phyloP scores from a whole-genome alignment of 2,888 invertebrate genomes.

The Cerastis leucographa region DNA sequence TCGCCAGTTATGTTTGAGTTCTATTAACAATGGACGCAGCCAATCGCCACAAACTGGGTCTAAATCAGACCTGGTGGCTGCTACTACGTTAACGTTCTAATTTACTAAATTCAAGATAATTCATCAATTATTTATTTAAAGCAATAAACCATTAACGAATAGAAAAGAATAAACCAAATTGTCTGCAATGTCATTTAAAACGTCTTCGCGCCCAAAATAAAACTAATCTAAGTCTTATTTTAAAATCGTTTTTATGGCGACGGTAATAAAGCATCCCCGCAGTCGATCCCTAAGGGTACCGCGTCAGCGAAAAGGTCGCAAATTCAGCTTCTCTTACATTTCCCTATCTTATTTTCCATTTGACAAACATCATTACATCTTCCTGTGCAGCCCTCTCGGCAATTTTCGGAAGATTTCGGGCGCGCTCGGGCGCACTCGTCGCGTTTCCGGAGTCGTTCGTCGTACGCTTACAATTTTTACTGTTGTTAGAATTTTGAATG shows the following conservation, averaged over 20 bases:
- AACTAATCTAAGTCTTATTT: constrained; percentile 66
- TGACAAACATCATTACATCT: constrained; percentile 91
- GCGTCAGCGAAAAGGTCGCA: constrained; percentile 85
- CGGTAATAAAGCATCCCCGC: constrained; percentile 66
- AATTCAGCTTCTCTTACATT: constrained; percentile 86
- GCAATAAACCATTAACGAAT: constrained; percentile 15
- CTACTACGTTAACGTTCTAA: not conserved
- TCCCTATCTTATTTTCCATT: constrained; percentile 91
- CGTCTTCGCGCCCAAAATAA: constrained; percentile 51
- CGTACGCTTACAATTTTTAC: constrained; percentile 74
- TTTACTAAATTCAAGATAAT: constrained; percentile 8
- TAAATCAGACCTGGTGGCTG: not conserved
- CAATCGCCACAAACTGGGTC: not conserved
- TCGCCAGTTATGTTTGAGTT: no score
- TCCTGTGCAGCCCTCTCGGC: constrained; percentile 84
- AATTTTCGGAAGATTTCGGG: constrained; percentile 83
- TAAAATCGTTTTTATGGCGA: constrained; percentile 64
- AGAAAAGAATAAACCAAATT: constrained; percentile 26
- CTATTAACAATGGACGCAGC: not conserved
- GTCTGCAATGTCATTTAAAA: constrained; percentile 48
- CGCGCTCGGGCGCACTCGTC: constrained; percentile 79
- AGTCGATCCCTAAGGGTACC: constrained; percentile 67
- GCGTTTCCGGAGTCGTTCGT: constrained; percentile 75
- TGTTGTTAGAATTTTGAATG: constrained; percentile 66
- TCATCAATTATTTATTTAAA: not conserved